phyloP scores from a whole-genome alignment of 2,113 vertebrate genomes.

The Stigmatopora argus region DNA sequence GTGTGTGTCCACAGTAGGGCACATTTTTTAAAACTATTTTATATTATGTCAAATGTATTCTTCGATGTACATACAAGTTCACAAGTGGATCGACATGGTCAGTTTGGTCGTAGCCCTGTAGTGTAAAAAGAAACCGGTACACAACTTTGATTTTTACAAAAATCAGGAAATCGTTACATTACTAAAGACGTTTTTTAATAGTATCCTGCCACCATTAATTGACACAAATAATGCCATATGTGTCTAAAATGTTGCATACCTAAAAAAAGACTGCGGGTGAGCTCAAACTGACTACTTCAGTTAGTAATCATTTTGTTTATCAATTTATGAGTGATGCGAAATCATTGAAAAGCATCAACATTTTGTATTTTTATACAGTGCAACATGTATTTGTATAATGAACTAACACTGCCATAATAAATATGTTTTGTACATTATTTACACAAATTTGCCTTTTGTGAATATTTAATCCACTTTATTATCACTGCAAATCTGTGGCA shows the following conservation, averaged over 20 bases:
- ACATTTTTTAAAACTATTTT: constrained; percentile 3
- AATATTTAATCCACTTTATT: too few relatives aligned
- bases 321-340: constrained; percentile 19
- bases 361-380: constrained; percentile 51
- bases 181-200: not conserved
- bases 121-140: constrained; percentile 29
- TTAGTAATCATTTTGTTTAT: constrained; percentile 17
- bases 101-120: constrained; percentile 34
- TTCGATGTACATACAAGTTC: constrained; percentile 44
- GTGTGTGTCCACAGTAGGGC: not conserved
- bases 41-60: constrained; percentile 27
- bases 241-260: not conserved
- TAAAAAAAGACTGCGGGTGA: constrained; percentile 10
- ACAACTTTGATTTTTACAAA: constrained; percentile 16
- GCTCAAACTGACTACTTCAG: constrained; percentile 47
- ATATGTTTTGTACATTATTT: constrained; percentile 58
- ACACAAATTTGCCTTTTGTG: constrained; percentile 16
- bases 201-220: not conserved
- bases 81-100: constrained; percentile 39
- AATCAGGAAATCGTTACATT: not conserved
- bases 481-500: too few relatives aligned
- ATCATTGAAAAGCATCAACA: constrained; percentile 26
- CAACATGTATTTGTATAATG: constrained; percentile 52
- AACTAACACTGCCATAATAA: constrained; percentile 67
- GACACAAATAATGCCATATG: not conserved